Conservation (phyloP, 2,113 vertebrate species). For the Pampusana beccarii region DNA sequence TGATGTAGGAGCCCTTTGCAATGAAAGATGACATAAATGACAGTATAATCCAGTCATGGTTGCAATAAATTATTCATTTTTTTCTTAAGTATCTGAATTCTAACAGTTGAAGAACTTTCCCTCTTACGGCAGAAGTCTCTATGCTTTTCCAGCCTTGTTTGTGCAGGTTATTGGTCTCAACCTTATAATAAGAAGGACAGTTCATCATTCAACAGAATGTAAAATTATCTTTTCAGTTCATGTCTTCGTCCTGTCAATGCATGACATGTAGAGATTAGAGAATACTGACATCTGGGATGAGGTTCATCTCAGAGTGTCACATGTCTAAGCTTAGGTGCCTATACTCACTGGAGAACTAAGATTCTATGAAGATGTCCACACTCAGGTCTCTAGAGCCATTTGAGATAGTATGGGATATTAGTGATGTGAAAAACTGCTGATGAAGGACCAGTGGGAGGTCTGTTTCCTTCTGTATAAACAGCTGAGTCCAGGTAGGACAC, state of each 20-base stretch:
- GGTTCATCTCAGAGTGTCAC: fast-evolving
- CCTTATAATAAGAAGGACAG: not conserved
- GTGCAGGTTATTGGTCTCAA: not conserved
- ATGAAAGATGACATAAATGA: conserved; percentile 26
- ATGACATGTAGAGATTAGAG: not conserved
- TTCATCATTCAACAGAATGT: not conserved
- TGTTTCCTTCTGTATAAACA: not conserved
- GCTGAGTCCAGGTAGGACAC: not conserved
- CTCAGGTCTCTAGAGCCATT: not conserved
- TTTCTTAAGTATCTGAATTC: not conserved
- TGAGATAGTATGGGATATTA: not conserved
- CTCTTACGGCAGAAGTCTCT: not conserved
- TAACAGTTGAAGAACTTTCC: not conserved
- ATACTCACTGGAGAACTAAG: not conserved
- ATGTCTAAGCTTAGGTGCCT: not conserved
- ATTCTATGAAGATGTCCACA: not conserved
- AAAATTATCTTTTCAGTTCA: not conserved
- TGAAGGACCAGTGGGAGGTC: not conserved
- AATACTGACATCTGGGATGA: not conserved
- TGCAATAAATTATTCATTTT: conserved; percentile 29
- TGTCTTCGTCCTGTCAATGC: conserved; percentile 22
- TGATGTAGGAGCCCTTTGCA: not conserved
- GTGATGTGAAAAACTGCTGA: not conserved
- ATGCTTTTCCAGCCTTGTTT: not conserved
- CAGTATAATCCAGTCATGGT: not conserved